Evolutionary conservation across 2,797 vertebrate species (phyloP), one percentile per base, ranked within the genome.

Genomic region (Remorina albescens): DNA sequence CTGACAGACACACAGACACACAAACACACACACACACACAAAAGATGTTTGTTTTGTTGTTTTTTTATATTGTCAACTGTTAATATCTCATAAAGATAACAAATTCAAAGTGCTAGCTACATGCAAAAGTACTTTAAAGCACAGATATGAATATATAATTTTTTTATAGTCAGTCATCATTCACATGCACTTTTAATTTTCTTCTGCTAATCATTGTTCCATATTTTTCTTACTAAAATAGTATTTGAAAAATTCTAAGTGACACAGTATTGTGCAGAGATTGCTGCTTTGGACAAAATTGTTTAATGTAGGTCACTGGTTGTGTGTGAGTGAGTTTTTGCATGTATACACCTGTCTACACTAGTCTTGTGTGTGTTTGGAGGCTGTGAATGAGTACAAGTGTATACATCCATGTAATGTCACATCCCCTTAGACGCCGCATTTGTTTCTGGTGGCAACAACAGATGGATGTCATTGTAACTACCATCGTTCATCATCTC

Each of bases 391-490:
- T 36, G 61, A 58, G 70, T 66, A 63, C 59, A 78, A 77, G 80
- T 85, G 81, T 85, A 80, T 70, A 76, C 78, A 85, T 83, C 78
- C 80, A 70, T 90, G 89, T 89, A 78, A 86, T 88, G 90, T 88
- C 90, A 88, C 70, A 87, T 85, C 84, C 79, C 61, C 59, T 89
- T 91, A 91, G 74, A 86, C 28, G 39, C 67, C 77, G 85, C 87
- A 89, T 91, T 80, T 75, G 75, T 92, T 88, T 89, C 84, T 80
- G 70, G 84, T 15, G 71, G 78, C 86, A 86, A 79, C 83, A 91
- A 83, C 91, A 93, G 91, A 91, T 93, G 91, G 90, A 92, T 56
- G 61, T 87, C 84, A 86, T 76, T 64, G 88, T 84, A 89, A 88
- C 86, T 83, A 85, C 89, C 84, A 89, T 89, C 86, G 74, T 91